These are phyloP conservation scores for Ridgeia piscesae DNA, from an alignment of 1,140 invertebrate species.

Conservation along the genomic window DNA sequence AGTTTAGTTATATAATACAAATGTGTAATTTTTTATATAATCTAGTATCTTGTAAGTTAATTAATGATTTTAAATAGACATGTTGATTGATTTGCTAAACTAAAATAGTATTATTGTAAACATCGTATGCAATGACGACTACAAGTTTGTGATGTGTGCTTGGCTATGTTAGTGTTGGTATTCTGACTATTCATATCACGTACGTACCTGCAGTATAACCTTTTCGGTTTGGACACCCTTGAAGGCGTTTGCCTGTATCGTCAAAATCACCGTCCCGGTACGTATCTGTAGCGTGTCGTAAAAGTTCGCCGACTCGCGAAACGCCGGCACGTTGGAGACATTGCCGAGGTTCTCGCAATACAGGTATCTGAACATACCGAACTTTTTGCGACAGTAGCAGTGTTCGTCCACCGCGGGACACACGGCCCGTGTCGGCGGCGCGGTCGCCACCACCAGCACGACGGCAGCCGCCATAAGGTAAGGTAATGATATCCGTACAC, in stretches of 20 bases:
- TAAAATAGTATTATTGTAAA: no score
- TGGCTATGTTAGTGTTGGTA: background rate
- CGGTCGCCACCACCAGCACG: background rate
- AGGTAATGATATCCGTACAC: background rate
- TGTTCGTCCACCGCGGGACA: slow-evolving; percentile 11
- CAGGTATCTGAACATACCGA: background rate
- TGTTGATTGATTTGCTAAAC: no score
- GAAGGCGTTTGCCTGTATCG: slow-evolving; percentile 12
- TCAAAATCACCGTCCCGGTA: background rate
- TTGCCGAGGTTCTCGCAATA: slow-evolving; percentile 16
- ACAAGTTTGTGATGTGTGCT: background rate
- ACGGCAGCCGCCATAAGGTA: background rate
- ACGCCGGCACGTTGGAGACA: slow-evolving; percentile 8
- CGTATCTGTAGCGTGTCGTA: slow-evolving; percentile 20
- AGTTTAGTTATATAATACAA: background rate
- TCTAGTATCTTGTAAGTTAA: no score
- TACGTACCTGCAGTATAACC: slow-evolving; percentile 2
- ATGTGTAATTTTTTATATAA: no score
- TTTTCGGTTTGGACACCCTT: background rate
- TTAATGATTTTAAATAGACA: no score
- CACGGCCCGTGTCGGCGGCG: background rate
- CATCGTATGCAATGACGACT: background rate
- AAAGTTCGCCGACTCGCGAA: background rate
- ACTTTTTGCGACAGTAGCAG: background rate
- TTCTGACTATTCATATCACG: background rate